These are phyloP conservation scores for Ctenodactylus gundi DNA, from an alignment of 2,113 vertebrate species.

Conservation along the genomic window DNA sequence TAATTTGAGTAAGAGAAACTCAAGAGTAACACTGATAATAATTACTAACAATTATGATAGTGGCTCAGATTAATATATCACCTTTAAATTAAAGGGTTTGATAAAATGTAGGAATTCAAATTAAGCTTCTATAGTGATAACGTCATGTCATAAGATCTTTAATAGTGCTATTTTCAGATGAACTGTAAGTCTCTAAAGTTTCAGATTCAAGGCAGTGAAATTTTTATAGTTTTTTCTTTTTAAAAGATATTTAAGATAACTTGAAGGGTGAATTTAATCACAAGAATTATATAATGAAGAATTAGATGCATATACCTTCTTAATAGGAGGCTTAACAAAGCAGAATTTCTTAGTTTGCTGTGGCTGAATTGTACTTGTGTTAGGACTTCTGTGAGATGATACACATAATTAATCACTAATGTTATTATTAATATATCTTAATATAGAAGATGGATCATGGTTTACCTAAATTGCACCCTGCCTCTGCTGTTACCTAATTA, in stretches of 20 bases:
- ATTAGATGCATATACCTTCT: background rate
- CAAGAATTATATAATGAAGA: slow-evolving; percentile 35
- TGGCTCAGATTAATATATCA: background rate
- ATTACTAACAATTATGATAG: slow-evolving; percentile 9
- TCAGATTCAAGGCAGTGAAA: background rate
- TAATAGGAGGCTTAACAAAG: slow-evolving; percentile 43
- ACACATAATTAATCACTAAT: slow-evolving; percentile 83
- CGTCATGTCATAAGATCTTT: slow-evolving; percentile 22
- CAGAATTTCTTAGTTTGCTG: slow-evolving; percentile 44
- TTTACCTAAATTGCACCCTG: slow-evolving; percentile 77
- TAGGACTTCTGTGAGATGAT: slow-evolving; percentile 79
- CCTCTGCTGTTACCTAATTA: slow-evolving; percentile 80
- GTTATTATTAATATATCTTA: slow-evolving; percentile 83
- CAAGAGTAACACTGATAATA: background rate
- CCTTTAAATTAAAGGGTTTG: slow-evolving; percentile 18
- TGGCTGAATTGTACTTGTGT: slow-evolving; percentile 63
- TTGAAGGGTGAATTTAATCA: slow-evolving; percentile 54
- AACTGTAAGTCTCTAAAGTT: slow-evolving; percentile 29
- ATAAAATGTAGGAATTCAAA: slow-evolving; percentile 41
- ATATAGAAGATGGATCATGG: slow-evolving; percentile 79
- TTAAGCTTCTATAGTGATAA: slow-evolving; percentile 57
- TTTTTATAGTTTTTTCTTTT: background rate
- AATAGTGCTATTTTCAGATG: slow-evolving; percentile 52
- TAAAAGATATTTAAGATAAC: slow-evolving; percentile 1
- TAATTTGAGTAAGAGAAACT: slow-evolving; percentile 47